phyloP scores from a whole-genome alignment of 1,140 invertebrate genomes.

The Elysia chlorotica region DNA sequence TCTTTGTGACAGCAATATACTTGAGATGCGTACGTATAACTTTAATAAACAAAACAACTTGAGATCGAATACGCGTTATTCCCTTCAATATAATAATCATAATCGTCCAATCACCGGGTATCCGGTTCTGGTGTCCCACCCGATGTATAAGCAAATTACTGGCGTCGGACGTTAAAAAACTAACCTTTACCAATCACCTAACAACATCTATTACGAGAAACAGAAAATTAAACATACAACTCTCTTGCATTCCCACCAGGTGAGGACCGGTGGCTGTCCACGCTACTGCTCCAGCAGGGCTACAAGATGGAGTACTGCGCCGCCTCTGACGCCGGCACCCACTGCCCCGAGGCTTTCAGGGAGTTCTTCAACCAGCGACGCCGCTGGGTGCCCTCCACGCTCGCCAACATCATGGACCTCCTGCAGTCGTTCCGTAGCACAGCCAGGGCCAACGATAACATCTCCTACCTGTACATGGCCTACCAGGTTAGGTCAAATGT shows the following conservation, averaged over 20 bases:
- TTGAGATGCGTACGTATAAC: too few species aligned
- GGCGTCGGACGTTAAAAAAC: too few species aligned
- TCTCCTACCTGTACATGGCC: conserved; percentile 91
- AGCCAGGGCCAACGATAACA: conserved; percentile 86
- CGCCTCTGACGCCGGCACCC: conserved; percentile 96
- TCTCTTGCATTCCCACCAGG: too few species aligned
- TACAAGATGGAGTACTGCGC: conserved; percentile 98
- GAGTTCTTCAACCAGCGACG: conserved; percentile 72
- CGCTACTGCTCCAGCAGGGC: conserved; percentile 89
- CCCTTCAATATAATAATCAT: too few species aligned
- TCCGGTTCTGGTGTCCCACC: too few species aligned
- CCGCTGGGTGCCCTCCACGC: conserved; percentile 72
- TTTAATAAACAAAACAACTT: too few species aligned
- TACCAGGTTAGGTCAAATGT: too few species aligned
- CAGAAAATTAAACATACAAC: neutral
- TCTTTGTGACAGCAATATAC: too few species aligned
- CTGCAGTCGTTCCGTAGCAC: conserved; percentile 37
- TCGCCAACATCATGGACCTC: conserved; percentile 72
- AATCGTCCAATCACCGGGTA: too few species aligned
- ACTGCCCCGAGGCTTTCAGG: conserved; percentile 75
- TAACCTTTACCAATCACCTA: neutral
- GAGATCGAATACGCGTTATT: too few species aligned
- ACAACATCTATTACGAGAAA: neutral
- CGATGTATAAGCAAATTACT: too few species aligned
- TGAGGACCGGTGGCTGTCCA: conserved; percentile 84